These are phyloP conservation scores for Neoarius graeffei DNA, from an alignment of 2,113 vertebrate species.

Conservation along the genomic window DNA sequence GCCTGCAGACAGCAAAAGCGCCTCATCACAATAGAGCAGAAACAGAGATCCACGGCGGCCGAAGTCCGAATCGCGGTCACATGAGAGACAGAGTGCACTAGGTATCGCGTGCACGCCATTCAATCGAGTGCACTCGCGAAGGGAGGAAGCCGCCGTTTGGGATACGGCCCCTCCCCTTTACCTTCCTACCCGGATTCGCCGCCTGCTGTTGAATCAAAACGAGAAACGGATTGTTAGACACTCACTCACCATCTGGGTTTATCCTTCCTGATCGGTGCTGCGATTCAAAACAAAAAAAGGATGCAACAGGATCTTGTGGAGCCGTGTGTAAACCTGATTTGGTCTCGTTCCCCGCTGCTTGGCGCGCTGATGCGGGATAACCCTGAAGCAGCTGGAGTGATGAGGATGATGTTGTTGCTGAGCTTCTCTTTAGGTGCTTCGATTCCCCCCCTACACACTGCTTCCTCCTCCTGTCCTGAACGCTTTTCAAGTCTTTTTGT, in stretches of 20 bases:
- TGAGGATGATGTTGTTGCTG: background rate
- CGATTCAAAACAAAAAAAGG: background rate
- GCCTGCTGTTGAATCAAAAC: conserved; percentile 52
- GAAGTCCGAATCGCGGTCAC: background rate
- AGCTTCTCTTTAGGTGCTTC: conserved; percentile 35
- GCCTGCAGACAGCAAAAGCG: conserved; percentile 59
- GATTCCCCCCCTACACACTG: conserved; percentile 4
- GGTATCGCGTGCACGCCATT: background rate
- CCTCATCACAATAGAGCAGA: conserved; percentile 58
- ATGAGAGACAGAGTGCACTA: background rate
- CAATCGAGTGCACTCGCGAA: background rate
- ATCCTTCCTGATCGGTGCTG: conserved; percentile 46
- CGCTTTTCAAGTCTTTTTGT: conserved; percentile 46
- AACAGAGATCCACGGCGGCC: background rate
- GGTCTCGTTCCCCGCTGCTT: background rate
- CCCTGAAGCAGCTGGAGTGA: background rate
- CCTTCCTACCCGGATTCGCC: conserved; percentile 41
- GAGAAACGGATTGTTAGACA: conserved; percentile 44
- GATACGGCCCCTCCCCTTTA: background rate
- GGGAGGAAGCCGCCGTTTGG: background rate
- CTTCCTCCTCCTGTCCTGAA: conserved; percentile 58
- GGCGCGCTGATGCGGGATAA: background rate
- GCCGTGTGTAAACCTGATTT: background rate
- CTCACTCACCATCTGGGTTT: conserved; percentile 77
- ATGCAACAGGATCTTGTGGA: conserved; percentile 38